These are phyloP conservation scores for Paracentrotus lividus DNA, from an alignment of 53 echinoderm and acorn worm genomes.

Conservation along the genomic window DNA sequence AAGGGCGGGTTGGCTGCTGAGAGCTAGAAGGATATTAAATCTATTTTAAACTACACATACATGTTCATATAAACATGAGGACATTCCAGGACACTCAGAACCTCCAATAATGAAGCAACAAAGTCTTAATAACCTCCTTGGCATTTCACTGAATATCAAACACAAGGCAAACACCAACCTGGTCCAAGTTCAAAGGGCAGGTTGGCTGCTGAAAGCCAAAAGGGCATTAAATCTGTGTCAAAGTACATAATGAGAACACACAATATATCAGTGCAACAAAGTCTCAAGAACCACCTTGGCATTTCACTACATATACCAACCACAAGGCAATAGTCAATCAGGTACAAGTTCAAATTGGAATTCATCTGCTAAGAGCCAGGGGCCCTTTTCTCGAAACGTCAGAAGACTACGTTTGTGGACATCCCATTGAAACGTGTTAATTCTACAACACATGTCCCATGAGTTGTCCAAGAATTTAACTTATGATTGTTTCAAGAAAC, in stretches of 20 bases:
- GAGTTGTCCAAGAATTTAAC: no score
- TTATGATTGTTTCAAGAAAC: no score
- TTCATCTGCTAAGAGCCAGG: no score
- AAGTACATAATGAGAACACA: not conserved
- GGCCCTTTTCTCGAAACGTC: no score
- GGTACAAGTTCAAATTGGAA: not conserved
- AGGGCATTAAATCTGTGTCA: no score
- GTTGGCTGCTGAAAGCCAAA: no score
- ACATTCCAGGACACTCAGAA: not conserved
- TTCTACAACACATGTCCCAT: no score
- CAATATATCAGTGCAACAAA: slow-evolving; percentile 18
- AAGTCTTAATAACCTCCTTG: slow-evolving; percentile 37
- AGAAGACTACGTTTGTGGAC: no score
- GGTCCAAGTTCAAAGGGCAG: not conserved
- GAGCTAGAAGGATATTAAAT: no score
- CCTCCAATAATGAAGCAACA: slow-evolving; percentile 1
- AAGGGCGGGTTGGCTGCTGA: not conserved
- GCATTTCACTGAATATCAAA: slow-evolving; percentile 8
- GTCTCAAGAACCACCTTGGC: slow-evolving; percentile 27
- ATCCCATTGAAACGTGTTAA: no score
- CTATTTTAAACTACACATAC: no score
- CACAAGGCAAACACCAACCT: not conserved
- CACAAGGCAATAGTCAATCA: not conserved
- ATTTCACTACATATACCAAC: slow-evolving; percentile 1
- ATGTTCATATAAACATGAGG: no score